These are phyloP conservation scores for Fregata magnificens DNA, from an alignment of 2,113 vertebrate species.

Conservation along the genomic window DNA sequence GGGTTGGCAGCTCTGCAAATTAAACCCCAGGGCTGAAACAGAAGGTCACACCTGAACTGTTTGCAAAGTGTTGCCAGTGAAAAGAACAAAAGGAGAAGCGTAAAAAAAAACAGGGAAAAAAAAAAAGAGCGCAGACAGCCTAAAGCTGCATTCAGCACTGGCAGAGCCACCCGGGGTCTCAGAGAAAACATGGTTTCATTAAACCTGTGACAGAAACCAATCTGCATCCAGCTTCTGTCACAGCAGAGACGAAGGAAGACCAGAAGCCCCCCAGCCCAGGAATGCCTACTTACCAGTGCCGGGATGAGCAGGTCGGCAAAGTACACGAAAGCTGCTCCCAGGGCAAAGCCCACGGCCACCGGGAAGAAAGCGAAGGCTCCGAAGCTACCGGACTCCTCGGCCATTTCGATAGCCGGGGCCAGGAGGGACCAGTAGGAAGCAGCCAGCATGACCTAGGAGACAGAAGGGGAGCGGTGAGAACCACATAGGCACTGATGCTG, in stretches of 20 bases:
- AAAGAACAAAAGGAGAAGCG: neutral
- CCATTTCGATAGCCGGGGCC: slow-evolving; percentile 92
- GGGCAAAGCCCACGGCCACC: slow-evolving; percentile 85
- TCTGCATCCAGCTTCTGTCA: rapidly evolving
- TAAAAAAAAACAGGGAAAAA: no score
- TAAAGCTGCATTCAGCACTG: neutral
- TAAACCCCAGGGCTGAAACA: neutral
- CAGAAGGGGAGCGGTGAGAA: neutral
- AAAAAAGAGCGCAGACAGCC: neutral
- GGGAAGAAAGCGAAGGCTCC: slow-evolving; percentile 90
- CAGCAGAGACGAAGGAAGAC: neutral
- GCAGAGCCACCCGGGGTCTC: neutral
- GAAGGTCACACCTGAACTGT: slow-evolving; percentile 29
- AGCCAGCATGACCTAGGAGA: slow-evolving; percentile 91
- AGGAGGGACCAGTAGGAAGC: slow-evolving; percentile 97
- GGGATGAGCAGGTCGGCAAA: slow-evolving; percentile 85
- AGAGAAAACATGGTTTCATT: neutral
- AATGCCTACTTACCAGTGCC: slow-evolving; percentile 78
- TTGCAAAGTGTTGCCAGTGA: neutral
- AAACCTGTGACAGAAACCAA: neutral
- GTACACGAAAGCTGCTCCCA: slow-evolving; percentile 92
- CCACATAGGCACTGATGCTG: rapidly evolving
- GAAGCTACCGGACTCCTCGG: slow-evolving; percentile 84
- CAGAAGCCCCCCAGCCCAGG: neutral
- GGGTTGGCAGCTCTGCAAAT: neutral